Conservation (phyloP, 2,888 invertebrate species). For the Dugesia japonica region DNA sequence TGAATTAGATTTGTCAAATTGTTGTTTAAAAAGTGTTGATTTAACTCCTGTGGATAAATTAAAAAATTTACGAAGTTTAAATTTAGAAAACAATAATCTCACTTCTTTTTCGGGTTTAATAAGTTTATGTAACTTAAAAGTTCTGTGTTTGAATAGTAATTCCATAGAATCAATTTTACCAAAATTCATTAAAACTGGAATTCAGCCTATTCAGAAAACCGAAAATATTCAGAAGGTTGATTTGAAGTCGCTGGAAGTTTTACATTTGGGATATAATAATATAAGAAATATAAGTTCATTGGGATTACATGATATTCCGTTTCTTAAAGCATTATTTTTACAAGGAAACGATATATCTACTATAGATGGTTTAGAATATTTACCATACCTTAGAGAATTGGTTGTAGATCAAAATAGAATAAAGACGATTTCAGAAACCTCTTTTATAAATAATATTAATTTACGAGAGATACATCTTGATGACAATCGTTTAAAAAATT, state of each 20-base stretch:
- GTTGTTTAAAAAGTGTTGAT: constrained; percentile 43
- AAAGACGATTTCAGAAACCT: constrained; percentile 41
- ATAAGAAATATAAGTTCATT: constrained; percentile 44
- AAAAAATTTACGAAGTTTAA: constrained; percentile 45
- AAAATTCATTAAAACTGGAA: constrained; percentile 34
- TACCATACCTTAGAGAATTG: constrained; percentile 44
- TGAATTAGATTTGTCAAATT: constrained; percentile 45
- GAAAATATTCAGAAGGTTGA: neutral
- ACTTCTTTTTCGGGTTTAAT: constrained; percentile 46
- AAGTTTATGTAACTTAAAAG: constrained; percentile 44
- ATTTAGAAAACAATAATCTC: constrained; percentile 47
- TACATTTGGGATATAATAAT: constrained; percentile 47
- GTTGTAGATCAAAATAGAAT: constrained; percentile 48
- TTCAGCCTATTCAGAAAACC: neutral
- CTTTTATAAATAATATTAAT: constrained; percentile 45
- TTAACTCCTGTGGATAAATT: constrained; percentile 43
- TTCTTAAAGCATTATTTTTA: constrained; percentile 46
- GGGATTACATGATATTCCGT: constrained; percentile 43
- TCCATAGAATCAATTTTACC: constrained; percentile 46
- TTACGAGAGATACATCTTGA: constrained; percentile 47
- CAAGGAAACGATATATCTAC: constrained; percentile 46
- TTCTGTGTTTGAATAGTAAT: constrained; percentile 48
- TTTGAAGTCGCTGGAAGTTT: constrained; percentile 41
- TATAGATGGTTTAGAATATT: constrained; percentile 44
- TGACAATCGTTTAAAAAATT: constrained; percentile 42